Evolutionary conservation across 2,113 vertebrate species (phyloP), one percentile per base, ranked within the genome.

Genomic region (Sakesphorus luctuosus): DNA sequence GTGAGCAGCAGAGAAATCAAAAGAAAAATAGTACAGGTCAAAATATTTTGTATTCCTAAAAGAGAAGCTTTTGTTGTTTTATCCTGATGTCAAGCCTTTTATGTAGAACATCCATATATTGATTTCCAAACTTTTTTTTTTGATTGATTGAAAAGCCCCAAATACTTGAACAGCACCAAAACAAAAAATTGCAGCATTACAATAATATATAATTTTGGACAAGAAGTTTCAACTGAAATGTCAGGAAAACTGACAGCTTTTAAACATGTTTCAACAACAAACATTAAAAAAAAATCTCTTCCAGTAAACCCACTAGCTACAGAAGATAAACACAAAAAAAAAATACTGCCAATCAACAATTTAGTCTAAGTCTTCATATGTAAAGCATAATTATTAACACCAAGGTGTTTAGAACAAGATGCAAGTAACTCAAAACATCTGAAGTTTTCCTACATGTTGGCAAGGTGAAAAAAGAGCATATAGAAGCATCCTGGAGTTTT

Each of bases 11-110:
- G 52, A 75, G n/a, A 59, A 78, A 26, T n/a, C 24, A 80, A 84
- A 61, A 80, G 81, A 61, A 66, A 59, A 84, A 80, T 28, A 31
- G 65, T 21, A 25, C 7, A 2, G 74, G 89, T 91, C 69, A 87
- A 93, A 95, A 93, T 82, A 85, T 82, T 93, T 89, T 91, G 20
- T 50, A 91, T 91, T 47, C 38, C 58, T 50, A 38, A 71, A 84
- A 75, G 5, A 71, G 35, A 63, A 84, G 31, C 2, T 91, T 87
- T 81, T 78, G 25, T 66, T 75, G 8, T 31, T 86, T 84, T 66
- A 86, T 66, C 21, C 18, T 49, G 9, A 3, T 43, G 28, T 74
- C 16, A 58, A 44, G 40, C 15, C 35, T 87, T 89, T 84, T 31
- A 77, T 44, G 24, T 31, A 67, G 65, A 84, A 67, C 40, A 65